A percentile compares a stretch with the other conserved stretches of the same genome.
Conservation (phyloP, 2,888 invertebrate genomes). For the Diarsia brunnea region DNA sequence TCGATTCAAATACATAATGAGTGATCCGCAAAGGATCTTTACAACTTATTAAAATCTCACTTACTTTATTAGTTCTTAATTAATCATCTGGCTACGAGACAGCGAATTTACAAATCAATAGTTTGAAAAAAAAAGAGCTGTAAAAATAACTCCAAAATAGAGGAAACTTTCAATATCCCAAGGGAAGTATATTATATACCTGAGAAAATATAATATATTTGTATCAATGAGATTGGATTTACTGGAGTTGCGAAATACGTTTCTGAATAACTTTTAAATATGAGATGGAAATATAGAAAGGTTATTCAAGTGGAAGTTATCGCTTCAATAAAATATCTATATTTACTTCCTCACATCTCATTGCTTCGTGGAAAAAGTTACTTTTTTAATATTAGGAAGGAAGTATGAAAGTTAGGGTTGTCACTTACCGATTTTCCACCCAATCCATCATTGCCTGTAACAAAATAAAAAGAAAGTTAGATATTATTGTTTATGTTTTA, state of each 20-base stretch:
- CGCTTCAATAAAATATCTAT: background rate
- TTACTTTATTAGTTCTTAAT: background rate
- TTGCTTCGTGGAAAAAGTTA: background rate
- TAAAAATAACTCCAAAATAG: background rate
- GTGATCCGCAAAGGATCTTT: background rate
- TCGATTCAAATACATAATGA: slow-evolving; percentile 7
- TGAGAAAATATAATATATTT: slow-evolving; percentile 2
- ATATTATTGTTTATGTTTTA: slow-evolving; percentile 2
- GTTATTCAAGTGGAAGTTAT: background rate
- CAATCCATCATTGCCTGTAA: slow-evolving; percentile 66
- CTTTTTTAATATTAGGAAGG: background rate
- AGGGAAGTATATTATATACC: background rate
- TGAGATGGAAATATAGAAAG: slow-evolving; percentile 3
- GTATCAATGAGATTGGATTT: slow-evolving; percentile 7
- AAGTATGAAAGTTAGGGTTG: background rate
- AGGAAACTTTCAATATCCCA: background rate
- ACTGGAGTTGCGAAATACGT: slow-evolving; percentile 16
- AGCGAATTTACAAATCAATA: background rate
- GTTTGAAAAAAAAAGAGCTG: background rate
- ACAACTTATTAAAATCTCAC: background rate
- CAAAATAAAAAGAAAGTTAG: slow-evolving; percentile 48
- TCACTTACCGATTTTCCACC: slow-evolving; percentile 66
- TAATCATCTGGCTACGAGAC: background rate
- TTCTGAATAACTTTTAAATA: slow-evolving; percentile 2
- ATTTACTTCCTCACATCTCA: background rate